A percentile compares a stretch with the other conserved stretches of the same genome.
These are phyloP conservation scores for Helogale parvula DNA, from an alignment of 2,113 vertebrate genomes.

Conservation along the genomic window DNA sequence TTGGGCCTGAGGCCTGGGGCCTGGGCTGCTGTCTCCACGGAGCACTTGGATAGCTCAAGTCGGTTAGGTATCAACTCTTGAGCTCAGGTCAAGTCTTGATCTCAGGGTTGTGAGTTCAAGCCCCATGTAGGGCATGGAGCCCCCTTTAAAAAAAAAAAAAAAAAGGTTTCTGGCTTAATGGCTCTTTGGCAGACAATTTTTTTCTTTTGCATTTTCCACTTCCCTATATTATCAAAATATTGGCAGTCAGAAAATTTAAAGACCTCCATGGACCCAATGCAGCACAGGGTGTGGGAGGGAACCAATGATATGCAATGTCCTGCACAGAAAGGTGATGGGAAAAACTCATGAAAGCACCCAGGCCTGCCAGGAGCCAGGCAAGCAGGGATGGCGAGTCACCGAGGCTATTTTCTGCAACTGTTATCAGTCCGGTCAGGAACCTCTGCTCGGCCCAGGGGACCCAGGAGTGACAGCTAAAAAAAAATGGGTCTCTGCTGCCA, in stretches of 20 bases:
- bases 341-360: background rate
- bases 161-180: background rate
- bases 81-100: no score
- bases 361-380: background rate
- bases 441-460: background rate
- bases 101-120: no score
- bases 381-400: background rate
- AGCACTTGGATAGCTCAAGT: no score
- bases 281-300: background rate
- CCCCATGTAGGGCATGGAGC: no score
- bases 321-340: background rate
- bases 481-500: background rate
- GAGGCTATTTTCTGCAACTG: background rate
- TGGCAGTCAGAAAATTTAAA: background rate
- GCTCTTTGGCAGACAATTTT: background rate
- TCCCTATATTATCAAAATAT: background rate
- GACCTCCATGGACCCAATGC: background rate
- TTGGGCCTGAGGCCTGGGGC: background rate
- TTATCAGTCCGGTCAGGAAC: background rate
- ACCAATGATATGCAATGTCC: background rate
- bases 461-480: background rate
- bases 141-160: no score
- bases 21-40: background rate
- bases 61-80: no score
- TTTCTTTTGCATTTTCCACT: background rate